Conservation (phyloP, 1,140 invertebrate genomes). For the Stegodyphus dumicola region DNA sequence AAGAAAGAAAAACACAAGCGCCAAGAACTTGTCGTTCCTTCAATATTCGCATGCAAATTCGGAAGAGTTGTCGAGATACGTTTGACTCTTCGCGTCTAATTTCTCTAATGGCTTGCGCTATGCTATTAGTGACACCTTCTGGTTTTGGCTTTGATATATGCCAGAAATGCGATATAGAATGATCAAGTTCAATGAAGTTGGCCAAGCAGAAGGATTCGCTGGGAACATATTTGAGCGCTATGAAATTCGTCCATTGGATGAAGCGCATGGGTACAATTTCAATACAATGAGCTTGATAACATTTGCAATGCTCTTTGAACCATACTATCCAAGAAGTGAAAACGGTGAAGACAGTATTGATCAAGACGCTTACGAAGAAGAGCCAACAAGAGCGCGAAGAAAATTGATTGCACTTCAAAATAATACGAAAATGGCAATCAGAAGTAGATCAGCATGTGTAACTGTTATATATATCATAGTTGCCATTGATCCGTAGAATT, state of each 20-base stretch:
- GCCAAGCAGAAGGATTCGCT: conserved; percentile 9
- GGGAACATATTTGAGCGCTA: conserved; percentile 52
- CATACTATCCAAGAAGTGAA: conserved; percentile 40
- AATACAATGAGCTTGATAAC: conserved; percentile 28
- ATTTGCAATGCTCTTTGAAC: conserved; percentile 58
- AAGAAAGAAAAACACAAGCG: too few relatives aligned
- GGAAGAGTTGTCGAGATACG: conserved; percentile 65
- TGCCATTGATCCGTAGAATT: conserved; percentile 24
- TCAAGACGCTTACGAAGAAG: conserved; percentile 36
- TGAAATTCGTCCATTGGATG: conserved; percentile 41
- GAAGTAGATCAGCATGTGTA: not conserved
- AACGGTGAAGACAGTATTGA: conserved; percentile 41
- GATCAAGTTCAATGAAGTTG: conserved; percentile 36
- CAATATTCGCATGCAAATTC: conserved; percentile 62
- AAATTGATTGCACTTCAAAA: conserved; percentile 29
- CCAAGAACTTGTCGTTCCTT: conserved; percentile 54
- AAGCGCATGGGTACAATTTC: conserved; percentile 24
- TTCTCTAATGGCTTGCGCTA: conserved; percentile 64
- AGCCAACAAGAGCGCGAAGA: not conserved
- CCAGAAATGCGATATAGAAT: conserved; percentile 45
- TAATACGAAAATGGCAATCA: conserved; percentile 29
- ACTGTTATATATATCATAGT: not conserved
- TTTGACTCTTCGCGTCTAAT: conserved; percentile 63
- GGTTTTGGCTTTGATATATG: conserved; percentile 67
- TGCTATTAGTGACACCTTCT: conserved; percentile 59